Base-by-base conservation (phyloP, 2,113 vertebrate genomes). In the Lanius ludovicianus region DNA sequence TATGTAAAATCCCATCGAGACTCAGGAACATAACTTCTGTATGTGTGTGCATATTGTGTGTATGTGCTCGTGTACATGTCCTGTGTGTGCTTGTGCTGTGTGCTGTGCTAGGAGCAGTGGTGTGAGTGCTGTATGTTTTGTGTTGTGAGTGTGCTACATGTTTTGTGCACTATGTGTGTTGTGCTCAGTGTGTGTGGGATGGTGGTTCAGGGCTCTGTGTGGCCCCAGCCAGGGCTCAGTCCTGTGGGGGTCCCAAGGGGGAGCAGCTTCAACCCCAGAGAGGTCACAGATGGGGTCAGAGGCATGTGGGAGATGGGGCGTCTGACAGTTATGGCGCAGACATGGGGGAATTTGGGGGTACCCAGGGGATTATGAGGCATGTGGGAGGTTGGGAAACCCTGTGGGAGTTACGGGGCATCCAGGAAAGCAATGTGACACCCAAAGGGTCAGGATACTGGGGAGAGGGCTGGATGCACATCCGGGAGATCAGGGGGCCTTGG, bases 201-300 rank as follows among this genome's bases (percentile, higher is more conserved):
- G 67, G 20, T 33, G 70, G 23, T 33, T 75, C n/a, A 28, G n/a
- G 52, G 62, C n/a, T 67, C 14, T 6, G 4, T 31, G 35, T n/a
- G 57, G 57, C 22, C 52, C 28, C 42, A 35, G 62, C 4, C 1
- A 1, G 53, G 23, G 13, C 33, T 64, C 0, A 0, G 68, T 49
- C 60, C 41, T n/a, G 5, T 19, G 22, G 14, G 49, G 11, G 16
- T 33, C 27, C 46, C n/a, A 31, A 6, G 35, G n/a, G 12, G 14
- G 23, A 70, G 35, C 23, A 59, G 33, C 49, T 28, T 47, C 42
- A 68, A 27, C 13, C 9, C 44, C 39, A 53, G 28, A 56, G 8
- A 47, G 9, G 30, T 15, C 50, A 59, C 37, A 62, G 20, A 13
- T 50, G 33, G 35, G 28, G 39, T 42, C 39, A 70, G 57, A 79